Conservation (phyloP, 2,113 vertebrate species). For the Oreochromis tanganicae region DNA sequence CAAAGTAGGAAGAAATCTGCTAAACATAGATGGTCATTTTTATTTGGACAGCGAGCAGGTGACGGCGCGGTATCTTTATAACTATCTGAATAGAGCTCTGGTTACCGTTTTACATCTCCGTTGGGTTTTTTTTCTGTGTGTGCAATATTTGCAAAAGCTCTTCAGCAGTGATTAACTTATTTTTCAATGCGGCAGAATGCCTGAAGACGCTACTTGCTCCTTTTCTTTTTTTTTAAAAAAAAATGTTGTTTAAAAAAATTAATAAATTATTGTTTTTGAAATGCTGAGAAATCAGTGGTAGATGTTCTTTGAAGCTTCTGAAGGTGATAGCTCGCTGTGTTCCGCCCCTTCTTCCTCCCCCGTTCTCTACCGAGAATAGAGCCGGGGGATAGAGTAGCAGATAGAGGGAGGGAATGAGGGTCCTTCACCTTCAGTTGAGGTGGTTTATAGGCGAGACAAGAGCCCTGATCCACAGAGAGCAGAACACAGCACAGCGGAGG, state of each 20-base stretch:
- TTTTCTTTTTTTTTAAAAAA: background rate
- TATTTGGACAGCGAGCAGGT: background rate
- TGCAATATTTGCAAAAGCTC: conserved; percentile 5
- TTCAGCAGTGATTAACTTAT: background rate
- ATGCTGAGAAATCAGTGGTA: background rate
- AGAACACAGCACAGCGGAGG: conserved; percentile 21
- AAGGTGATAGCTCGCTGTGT: conserved; percentile 12
- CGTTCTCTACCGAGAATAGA: background rate
- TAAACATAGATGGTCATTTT: background rate
- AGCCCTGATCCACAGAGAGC: conserved; percentile 17
- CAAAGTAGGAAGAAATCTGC: background rate
- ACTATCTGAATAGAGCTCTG: background rate
- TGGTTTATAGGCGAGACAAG: conserved; percentile 42
- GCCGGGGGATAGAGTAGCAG: background rate
- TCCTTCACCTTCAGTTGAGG: conserved; percentile 48
- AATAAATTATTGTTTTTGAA: background rate
- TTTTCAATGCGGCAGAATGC: background rate
- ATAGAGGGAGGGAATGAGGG: conserved; percentile 27
- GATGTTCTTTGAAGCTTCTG: background rate
- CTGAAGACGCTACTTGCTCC: background rate
- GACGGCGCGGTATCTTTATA: background rate
- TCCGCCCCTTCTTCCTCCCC: conserved; percentile 10
- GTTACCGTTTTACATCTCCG: conserved; percentile 16
- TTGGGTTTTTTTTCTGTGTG: conserved; percentile 13
- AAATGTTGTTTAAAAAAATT: background rate